phyloP scores from a whole-genome alignment of 2,888 invertebrate species.

The Aspidiotus destructor region DNA sequence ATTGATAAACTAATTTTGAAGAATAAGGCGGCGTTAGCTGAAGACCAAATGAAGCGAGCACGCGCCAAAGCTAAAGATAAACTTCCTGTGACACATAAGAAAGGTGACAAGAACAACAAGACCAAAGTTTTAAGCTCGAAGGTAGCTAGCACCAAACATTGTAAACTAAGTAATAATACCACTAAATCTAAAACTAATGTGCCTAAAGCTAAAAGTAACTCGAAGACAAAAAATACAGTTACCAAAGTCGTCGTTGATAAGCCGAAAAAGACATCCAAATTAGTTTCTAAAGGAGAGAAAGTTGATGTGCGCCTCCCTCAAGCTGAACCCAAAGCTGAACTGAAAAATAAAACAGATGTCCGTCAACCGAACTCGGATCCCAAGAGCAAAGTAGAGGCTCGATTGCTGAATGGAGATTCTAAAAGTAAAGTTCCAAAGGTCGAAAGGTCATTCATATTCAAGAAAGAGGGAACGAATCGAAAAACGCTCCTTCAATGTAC shows the following conservation, averaged over 20 bases:
- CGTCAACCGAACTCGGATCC: background rate
- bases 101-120: background rate
- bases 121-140: slow-evolving; percentile 3
- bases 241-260: background rate
- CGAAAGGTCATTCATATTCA: too few species aligned
- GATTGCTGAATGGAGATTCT: background rate
- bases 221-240: background rate
- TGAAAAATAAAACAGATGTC: background rate
- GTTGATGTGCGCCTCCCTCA: background rate
- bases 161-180: background rate
- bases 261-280: background rate
- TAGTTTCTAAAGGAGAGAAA: background rate
- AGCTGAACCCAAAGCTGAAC: background rate
- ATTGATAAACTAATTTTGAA: slow-evolving; percentile 26
- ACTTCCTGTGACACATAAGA: background rate
- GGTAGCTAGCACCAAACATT: background rate
- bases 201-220: slow-evolving; percentile 5
- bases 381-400: background rate
- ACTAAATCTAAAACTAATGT: background rate
- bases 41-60: slow-evolving; percentile 18
- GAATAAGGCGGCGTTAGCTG: slow-evolving; percentile 14
- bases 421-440: background rate
- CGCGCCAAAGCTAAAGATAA: background rate
- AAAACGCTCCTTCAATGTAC: background rate
- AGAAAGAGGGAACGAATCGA: slow-evolving; percentile 1